Percentiles rank a stretch among this genome's conserved stretches.
Evolutionary conservation across 2,113 vertebrate species (phyloP).

Genomic region (Oophaga pumilio): DNA sequence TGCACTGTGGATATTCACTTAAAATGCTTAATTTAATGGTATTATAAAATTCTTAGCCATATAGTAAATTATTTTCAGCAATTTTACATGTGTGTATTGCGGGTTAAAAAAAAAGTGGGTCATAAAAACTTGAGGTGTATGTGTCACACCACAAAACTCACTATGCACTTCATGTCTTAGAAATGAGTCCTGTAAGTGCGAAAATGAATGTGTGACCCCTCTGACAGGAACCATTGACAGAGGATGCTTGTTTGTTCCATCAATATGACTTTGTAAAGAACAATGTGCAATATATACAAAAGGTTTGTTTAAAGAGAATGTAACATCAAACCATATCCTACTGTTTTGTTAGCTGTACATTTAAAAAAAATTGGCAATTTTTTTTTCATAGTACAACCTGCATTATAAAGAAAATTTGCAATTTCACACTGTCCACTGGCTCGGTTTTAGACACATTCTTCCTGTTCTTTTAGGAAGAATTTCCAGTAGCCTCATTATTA

Average conservation of each 20-base stretch:
- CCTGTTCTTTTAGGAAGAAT: no score
- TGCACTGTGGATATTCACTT: no score
- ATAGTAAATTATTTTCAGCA: background rate
- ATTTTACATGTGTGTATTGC: slow-evolving; percentile 23
- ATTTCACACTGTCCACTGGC: no score
- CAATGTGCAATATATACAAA: background rate
- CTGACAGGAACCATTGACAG: background rate
- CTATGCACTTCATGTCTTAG: background rate
- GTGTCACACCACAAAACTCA: slow-evolving; percentile 34
- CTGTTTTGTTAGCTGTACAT: no score
- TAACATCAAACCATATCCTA: no score
- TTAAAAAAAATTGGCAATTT: no score
- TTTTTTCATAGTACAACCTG: no score
- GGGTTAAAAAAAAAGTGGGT: slow-evolving; percentile 38
- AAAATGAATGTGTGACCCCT: background rate
- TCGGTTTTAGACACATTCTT: no score
- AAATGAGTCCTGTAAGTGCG: background rate
- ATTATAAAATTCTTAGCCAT: background rate
- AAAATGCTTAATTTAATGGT: no score
- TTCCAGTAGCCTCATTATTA: no score
- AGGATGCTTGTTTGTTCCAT: background rate
- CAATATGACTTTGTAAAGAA: background rate
- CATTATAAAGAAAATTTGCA: no score
- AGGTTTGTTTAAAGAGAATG: background rate
- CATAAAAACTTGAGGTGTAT: slow-evolving; percentile 41